Conservation (phyloP, 2,113 vertebrate species). For the Psettodes erumei region DNA sequence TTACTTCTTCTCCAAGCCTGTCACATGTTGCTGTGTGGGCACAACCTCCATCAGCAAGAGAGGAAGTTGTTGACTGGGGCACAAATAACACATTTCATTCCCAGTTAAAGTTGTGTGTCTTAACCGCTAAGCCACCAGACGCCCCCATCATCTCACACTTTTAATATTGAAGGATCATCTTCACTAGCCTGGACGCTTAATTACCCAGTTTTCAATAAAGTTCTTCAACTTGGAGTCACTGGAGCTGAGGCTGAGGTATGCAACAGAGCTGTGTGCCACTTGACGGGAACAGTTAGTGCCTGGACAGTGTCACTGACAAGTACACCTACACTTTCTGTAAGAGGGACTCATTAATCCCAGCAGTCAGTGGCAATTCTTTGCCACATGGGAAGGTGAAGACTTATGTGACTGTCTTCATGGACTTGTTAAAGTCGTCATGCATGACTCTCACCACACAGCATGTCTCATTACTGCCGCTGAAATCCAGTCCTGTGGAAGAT, state of each 20-base stretch:
- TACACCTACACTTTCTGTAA: conserved; percentile 47
- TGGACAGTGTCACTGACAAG: conserved; percentile 53
- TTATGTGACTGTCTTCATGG: conserved; percentile 33
- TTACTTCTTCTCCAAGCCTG: neutral
- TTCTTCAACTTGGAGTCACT: neutral
- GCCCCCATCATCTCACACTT: neutral
- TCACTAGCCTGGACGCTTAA: neutral
- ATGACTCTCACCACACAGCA: conserved; percentile 17
- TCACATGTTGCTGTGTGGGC: neutral
- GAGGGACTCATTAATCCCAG: conserved; percentile 60
- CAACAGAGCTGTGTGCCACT: conserved; percentile 38
- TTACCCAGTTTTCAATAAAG: neutral
- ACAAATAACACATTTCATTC: neutral
- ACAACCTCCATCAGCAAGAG: neutral
- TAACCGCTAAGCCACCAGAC: neutral
- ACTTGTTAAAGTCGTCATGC: conserved; percentile 55
- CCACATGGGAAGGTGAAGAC: conserved; percentile 26
- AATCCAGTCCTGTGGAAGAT: conserved; percentile 38
- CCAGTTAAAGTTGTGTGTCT: neutral
- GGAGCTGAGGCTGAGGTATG: conserved; percentile 15
- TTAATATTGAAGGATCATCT: neutral
- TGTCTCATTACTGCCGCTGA: conserved; percentile 55
- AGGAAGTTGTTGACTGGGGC: neutral
- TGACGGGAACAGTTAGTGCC: conserved; percentile 37
- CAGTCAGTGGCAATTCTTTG: conserved; percentile 39